These are phyloP conservation scores for Eristalis tenax DNA, from an alignment of 2,888 invertebrate species.

Conservation along the genomic window DNA sequence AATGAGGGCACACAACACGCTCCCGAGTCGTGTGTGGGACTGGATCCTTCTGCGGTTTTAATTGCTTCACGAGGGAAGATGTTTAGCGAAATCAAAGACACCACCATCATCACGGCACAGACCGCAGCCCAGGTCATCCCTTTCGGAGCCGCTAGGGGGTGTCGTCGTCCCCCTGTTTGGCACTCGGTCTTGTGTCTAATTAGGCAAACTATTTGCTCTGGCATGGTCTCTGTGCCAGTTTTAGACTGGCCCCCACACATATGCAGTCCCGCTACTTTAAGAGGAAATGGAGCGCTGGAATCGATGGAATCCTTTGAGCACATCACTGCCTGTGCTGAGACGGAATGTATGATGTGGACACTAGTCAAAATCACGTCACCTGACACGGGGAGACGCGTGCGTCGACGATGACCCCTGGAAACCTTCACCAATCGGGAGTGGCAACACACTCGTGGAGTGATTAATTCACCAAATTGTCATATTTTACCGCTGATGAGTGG, in stretches of 20 bases:
- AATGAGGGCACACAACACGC: conserved; percentile 37
- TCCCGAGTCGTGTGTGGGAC: background rate
- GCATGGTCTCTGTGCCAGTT: background rate
- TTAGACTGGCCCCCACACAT: background rate
- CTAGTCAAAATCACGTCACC: background rate
- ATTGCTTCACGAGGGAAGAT: background rate
- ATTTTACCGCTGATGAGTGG: conserved; percentile 32
- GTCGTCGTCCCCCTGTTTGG: background rate
- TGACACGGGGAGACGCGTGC: background rate
- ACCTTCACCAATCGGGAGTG: background rate
- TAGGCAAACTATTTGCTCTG: conserved; percentile 25
- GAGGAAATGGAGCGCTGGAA: conserved; percentile 18
- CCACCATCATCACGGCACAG: background rate
- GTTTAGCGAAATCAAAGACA: background rate
- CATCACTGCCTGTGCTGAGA: no score
- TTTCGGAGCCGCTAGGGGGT: background rate
- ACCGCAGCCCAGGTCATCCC: background rate
- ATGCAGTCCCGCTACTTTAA: background rate
- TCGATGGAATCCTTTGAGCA: conserved; percentile 3
- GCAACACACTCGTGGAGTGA: conserved; percentile 12
- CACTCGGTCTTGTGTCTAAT: conserved; percentile 36
- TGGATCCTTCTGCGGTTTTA: conserved; percentile 10
- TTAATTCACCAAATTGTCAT: conserved; percentile 27
- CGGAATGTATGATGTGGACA: no score
- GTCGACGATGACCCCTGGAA: background rate